Evolutionary conservation across 2,797 vertebrate genomes (phyloP), one percentile per base, ranked within the genome.

Genomic region (Muscicapa comitata): DNA sequence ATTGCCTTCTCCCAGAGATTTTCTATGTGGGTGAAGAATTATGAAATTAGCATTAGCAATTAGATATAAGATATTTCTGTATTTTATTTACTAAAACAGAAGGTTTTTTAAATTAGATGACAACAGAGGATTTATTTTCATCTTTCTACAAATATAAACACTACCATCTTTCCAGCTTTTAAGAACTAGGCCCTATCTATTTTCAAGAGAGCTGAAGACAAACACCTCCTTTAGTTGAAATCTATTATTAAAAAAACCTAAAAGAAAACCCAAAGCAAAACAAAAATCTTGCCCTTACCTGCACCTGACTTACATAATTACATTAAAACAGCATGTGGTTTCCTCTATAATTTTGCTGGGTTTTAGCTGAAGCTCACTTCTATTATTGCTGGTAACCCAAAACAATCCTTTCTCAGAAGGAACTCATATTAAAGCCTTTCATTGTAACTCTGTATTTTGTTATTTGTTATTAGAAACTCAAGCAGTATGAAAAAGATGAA

Each of bases 381-480:
- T 89, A 5, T 87, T 79, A 80, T 33, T 61, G 59, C 65, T 35
- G 57, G 71, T 68, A 94, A 93, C 70, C 80, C 88, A 67, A 78
- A 95, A 38, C 77, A 88, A 93, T 18, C 88, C 78, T 31, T 76
- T 21, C 75, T 68, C 50, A 71, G 63, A 74, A 67, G 62, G 38
- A 42, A 61, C 14, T 38, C 19, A 5, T 16, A 75, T 24, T 70
- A 55, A 93, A 94, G 67, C 23, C 54, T 92, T 84, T 65, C 82
- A 62, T 13, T 72, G 50, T 40, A 77, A 72, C 35, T 76, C 45
- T 53, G 45, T 29, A 35, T 74, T 95, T 88, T 77, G 88, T 88
- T 84, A 74, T 95, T 86, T 74, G 86, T 88, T 79, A 74, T 11
- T 54, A 74, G 57, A 76, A 96, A 91, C 17, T 61, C 48, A 17